Evolutionary conservation across 2,797 vertebrate genomes (phyloP), one percentile per base, ranked within the genome.

Genomic region (Galaxias olidus): DNA sequence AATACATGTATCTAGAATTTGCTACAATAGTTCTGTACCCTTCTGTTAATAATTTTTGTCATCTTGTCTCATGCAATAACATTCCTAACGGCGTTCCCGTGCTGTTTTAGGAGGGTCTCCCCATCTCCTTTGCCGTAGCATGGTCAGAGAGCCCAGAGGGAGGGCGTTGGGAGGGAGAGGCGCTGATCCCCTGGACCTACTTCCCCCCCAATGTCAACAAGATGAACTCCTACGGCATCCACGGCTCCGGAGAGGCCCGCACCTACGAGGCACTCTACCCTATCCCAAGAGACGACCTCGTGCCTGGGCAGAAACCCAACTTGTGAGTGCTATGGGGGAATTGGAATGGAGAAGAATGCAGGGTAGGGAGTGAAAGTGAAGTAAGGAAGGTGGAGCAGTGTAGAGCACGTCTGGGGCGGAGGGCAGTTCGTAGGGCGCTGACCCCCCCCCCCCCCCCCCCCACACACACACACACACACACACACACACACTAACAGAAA

Each of bases 181-280:
- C 82, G 40, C 74, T 91, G 17, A 42, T 93, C 66, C 78, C 83
- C 59, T 93, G 88, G 90, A 78, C 80, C 0, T 89, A 84, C 86
- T 94, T 95, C n/a, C 89, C 86, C 18, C 85, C 85, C 48, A 85
- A 80, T 54, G 75, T 93, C 72, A 78, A 94, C 81, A 92, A 88
- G 84, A 94, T 84, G 74, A 94, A 93, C 85, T 93, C 84, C 14
- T 89, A 88, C 10, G 86, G 88, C 55, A 90, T 92, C 72, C 88
- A 90, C 17, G 91, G 91, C 15, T 91, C 86, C 18, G 83, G 71
- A n/a, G 81, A 68, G 54, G 72, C 70, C 58, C 89, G 88, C 40
- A 89, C 75, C 7, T 93, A 88, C 20, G 88, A 92, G 77, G 69
- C 75, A 19, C 84, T 94, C 72, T 91, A 91, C 82, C 82, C 86